phyloP scores from a whole-genome alignment of 2,888 invertebrate species.

The Gryllus longicercus region DNA sequence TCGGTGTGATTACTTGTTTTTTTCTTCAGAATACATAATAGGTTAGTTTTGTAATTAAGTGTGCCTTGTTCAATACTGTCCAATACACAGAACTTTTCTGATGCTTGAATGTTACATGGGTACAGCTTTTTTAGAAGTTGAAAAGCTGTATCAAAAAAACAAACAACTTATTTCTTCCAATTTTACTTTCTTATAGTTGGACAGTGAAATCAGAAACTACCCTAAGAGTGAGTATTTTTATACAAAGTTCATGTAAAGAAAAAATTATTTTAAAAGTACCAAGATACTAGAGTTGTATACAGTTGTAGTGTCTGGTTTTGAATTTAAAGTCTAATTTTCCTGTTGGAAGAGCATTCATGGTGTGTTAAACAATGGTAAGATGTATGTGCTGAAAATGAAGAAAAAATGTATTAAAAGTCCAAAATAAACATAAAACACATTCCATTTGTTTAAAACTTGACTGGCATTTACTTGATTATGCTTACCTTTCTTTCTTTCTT shows the following conservation, averaged over 20 bases:
- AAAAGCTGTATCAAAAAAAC: not conserved
- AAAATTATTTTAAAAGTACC: slow-evolving; percentile 4
- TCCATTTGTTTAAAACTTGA: not conserved
- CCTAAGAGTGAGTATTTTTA: slow-evolving; percentile 23
- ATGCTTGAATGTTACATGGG: not conserved
- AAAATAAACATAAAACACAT: not conserved
- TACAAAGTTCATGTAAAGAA: slow-evolving; percentile 20
- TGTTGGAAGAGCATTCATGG: not conserved
- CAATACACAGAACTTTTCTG: slow-evolving; percentile 5
- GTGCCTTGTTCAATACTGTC: slow-evolving; percentile 25
- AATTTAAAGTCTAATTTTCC: not conserved
- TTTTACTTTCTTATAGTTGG: not conserved
- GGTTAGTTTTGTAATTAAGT: slow-evolving; percentile 20
- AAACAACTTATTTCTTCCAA: too few relatives aligned
- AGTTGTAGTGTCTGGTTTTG: not conserved
- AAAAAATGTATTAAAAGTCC: not conserved
- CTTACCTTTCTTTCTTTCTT: too few relatives aligned
- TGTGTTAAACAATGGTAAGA: not conserved
- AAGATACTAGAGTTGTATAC: not conserved
- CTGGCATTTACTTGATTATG: too few relatives aligned
- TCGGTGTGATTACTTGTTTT: not conserved
- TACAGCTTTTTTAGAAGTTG: not conserved
- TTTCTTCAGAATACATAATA: not conserved
- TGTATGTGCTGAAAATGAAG: not conserved
- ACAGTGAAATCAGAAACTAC: not conserved